Percentiles rank a stretch among this genome's conserved stretches.
phyloP scores from a whole-genome alignment of 2,888 invertebrate species.

The Chironomus tentans region DNA sequence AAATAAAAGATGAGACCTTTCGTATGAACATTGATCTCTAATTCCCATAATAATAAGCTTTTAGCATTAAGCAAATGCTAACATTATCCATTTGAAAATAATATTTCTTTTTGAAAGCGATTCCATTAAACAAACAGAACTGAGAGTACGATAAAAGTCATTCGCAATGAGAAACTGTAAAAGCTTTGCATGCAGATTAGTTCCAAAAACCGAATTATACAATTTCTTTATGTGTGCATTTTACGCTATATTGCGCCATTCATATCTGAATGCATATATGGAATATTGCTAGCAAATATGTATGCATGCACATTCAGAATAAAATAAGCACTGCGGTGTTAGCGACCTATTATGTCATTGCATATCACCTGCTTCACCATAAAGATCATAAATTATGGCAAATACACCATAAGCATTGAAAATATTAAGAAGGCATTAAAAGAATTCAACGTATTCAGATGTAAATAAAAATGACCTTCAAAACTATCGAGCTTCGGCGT shows the following conservation, averaged over 20 bases:
- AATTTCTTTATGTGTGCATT: background rate
- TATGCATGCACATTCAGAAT: background rate
- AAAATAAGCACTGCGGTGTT: background rate
- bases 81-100: background rate
- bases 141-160: background rate
- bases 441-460: background rate
- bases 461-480: conserved; percentile 26
- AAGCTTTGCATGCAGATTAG: background rate
- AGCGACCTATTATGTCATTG: conserved; percentile 7
- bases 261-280: background rate
- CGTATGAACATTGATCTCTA: conserved; percentile 20
- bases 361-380: conserved; percentile 22
- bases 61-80: background rate
- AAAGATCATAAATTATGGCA: background rate
- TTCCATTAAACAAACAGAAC: background rate
- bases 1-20: conserved; percentile 23
- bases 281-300: background rate
- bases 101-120: background rate
- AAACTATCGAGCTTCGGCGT: background rate
- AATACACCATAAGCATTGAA: background rate
- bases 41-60: background rate
- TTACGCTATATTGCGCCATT: background rate
- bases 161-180: background rate
- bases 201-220: background rate
- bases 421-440: background rate